Evolutionary conservation across 1,140 invertebrate species (phyloP).

Genomic region (Portunus trituberculatus): DNA sequence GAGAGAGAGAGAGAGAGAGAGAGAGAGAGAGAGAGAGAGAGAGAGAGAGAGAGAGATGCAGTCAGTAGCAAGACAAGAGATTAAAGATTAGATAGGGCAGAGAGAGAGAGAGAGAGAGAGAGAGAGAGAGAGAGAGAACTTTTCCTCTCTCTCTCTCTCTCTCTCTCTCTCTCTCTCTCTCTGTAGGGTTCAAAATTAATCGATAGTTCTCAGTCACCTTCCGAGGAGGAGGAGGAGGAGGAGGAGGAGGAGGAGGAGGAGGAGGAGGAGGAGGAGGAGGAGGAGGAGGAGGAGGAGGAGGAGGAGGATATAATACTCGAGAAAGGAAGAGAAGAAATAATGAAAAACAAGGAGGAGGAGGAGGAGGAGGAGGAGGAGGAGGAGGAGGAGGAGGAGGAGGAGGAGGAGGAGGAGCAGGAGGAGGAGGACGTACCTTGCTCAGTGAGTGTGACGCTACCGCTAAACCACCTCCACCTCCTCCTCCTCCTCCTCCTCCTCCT

Average conservation of each 20-base stretch:
- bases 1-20: too few species aligned
- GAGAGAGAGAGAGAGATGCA: too few species aligned
- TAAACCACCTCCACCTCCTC: background rate
- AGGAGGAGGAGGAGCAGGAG: background rate
- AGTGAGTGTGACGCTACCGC: constrained; percentile 15
- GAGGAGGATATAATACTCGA: too few species aligned
- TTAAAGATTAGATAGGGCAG: too few species aligned
- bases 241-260: constrained; percentile 4
- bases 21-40: too few species aligned
- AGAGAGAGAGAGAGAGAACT: constrained; percentile 12
- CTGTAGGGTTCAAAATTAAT: too few species aligned
- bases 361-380: background rate
- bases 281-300: background rate
- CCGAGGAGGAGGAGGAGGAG: background rate
- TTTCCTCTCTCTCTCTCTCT: too few species aligned
- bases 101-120: background rate
- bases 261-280: background rate
- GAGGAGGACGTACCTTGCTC: background rate
- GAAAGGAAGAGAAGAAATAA: background rate
- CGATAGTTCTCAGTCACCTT: too few species aligned
- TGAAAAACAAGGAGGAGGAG: background rate
- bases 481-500: background rate
- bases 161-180: too few species aligned
- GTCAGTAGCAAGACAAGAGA: too few species aligned
- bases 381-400: background rate